A percentile compares a stretch with the other conserved stretches of the same genome.
phyloP scores from a whole-genome alignment of 1,140 invertebrate genomes.

The Drosophila saltans region DNA sequence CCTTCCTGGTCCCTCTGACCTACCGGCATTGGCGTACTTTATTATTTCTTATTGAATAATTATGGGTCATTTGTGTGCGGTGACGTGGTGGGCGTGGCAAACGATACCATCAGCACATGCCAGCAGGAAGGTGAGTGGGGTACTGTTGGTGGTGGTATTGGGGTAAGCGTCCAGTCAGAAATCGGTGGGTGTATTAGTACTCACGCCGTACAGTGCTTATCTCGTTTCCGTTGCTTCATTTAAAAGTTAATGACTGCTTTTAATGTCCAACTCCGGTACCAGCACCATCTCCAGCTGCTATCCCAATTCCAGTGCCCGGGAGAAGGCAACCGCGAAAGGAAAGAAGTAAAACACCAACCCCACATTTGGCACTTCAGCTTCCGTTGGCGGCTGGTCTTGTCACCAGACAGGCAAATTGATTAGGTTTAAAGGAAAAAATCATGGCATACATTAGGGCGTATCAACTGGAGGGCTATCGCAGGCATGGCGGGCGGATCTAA shows the following conservation, averaged over 20 bases:
- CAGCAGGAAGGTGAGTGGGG: neutral
- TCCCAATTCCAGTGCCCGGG: neutral
- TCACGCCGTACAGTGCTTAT: conserved; percentile 73
- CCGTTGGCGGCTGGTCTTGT: conserved; percentile 44
- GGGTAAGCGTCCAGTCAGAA: conserved; percentile 12
- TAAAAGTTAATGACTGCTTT: conserved; percentile 82
- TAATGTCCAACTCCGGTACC: conserved; percentile 55
- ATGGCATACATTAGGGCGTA: conserved; percentile 65
- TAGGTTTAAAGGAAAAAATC: conserved; percentile 70
- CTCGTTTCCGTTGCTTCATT: conserved; percentile 79
- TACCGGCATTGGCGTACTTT: conserved; percentile 46
- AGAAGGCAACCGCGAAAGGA: neutral
- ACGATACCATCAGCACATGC: conserved; percentile 53
- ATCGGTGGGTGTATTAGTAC: neutral
- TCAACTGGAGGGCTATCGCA: conserved; percentile 11
- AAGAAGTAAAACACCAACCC: neutral
- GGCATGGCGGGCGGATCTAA: neutral
- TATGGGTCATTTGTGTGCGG: conserved; percentile 75
- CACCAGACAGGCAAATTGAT: conserved; percentile 76
- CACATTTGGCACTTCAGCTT: conserved; percentile 21
- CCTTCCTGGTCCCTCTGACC: conserved; percentile 3
- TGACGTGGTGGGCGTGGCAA: conserved; percentile 61
- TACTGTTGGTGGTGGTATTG: neutral
- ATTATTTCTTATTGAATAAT: conserved; percentile 82
- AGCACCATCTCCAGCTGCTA: conserved; percentile 24